A percentile compares a stretch with the other conserved stretches of the same genome.
These are phyloP conservation scores for Drosophila ironensis DNA, from an alignment of 1,140 invertebrate species.

Conservation along the genomic window DNA sequence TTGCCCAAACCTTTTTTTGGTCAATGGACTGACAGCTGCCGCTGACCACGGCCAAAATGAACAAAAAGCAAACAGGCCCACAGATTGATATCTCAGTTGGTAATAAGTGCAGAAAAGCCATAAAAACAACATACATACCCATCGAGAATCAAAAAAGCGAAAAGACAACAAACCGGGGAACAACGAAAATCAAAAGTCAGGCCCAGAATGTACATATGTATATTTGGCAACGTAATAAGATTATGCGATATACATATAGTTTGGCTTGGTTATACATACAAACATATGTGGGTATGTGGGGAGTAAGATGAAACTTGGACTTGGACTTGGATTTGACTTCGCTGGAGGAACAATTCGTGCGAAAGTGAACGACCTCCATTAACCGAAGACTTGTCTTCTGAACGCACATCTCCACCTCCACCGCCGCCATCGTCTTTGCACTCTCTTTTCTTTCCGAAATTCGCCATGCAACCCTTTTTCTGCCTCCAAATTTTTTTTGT, in stretches of 20 bases:
- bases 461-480: slow-evolving; percentile 59
- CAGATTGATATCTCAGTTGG: slow-evolving; percentile 55
- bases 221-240: slow-evolving; percentile 68
- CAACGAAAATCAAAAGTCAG: slow-evolving; percentile 55
- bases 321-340: slow-evolving; percentile 64
- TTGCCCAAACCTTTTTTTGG: slow-evolving; percentile 31
- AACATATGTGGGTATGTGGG: slow-evolving; percentile 1
- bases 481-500: slow-evolving; percentile 14
- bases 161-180: slow-evolving; percentile 39
- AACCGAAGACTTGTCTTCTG: slow-evolving; percentile 65
- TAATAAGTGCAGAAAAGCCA: slow-evolving; percentile 64
- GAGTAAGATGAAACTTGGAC: slow-evolving; percentile 53
- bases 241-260: slow-evolving; percentile 46
- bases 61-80: not conserved
- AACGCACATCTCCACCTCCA: slow-evolving; percentile 55
- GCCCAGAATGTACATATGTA: slow-evolving; percentile 25
- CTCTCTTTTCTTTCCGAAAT: slow-evolving; percentile 41
- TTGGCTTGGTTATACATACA: too few relatives aligned
- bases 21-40: slow-evolving; percentile 54
- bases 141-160: slow-evolving; percentile 19
- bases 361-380: slow-evolving; percentile 81
- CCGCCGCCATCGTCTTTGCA: slow-evolving; percentile 7
- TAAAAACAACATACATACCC: slow-evolving; percentile 48
- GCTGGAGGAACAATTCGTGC: slow-evolving; percentile 77
- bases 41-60: slow-evolving; percentile 2